Evolutionary conservation across 2,797 vertebrate genomes (phyloP), one percentile per base, ranked within the genome.

Genomic region (Todus mexicanus): DNA sequence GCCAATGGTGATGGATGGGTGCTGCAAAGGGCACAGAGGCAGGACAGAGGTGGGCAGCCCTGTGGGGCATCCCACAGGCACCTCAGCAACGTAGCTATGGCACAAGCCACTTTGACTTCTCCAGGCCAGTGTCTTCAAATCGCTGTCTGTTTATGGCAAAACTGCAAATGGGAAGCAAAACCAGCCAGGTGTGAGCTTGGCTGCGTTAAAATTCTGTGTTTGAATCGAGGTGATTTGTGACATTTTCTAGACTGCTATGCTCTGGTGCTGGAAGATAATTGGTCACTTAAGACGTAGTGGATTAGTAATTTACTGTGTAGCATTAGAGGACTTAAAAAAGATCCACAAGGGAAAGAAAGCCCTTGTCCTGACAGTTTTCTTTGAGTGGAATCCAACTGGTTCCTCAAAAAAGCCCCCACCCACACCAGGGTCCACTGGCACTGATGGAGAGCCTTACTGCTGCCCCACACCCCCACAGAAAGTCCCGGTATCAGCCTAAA

Each of bases 61-160:
- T 5, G 0, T 1, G 7, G 75, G 37, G 21, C 0, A 0, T 20
- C n/a, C 76, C 16, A 1, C 0, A 6, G 27, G 15, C 42, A 37
- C 57, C 59, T 40, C 26, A 2, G 21, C 10, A 11, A 5, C 2
- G 2, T 14, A 5, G 11, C 43, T 51, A 65, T 7, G 1, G 4
- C 79, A 57, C 68, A 27, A 64, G 14, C 11, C 26, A 13, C 31
- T 48, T 9, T 47, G 15, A 25, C 48, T 51, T 38, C 61, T 26
- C 22, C 11, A 0, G 45, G 51, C 8, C 37, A 5, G 1, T 1
- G 27, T 22, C 35, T 23, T 43, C 35, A 16, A 48, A 48, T 43
- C 10, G 17, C 4, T 0, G 2, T 6, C 26, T 64, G 25, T 23
- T 77, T 6, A 26, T 21, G 74, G 33, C 15, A 65, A 35, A 79